Base-by-base conservation (phyloP, 2,113 vertebrate species). In the Calidris pugnax region DNA sequence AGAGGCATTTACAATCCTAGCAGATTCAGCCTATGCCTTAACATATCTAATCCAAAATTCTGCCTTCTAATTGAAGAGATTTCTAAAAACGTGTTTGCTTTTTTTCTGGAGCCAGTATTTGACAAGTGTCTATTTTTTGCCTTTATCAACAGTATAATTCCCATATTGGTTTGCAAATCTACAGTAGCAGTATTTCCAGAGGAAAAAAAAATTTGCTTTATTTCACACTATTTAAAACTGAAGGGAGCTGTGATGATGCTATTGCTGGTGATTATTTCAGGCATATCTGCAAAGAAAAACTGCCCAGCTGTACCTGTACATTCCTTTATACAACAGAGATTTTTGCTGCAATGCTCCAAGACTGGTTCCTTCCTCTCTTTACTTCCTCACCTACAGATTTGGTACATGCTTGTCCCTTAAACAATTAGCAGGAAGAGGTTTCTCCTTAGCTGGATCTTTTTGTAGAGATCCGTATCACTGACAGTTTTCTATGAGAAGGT, bases 261-360 rank as follows among this genome's bases (percentile, higher is more conserved):
- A 45, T 10, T 0, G 0, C 22, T 84, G 16, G 26, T 84, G 21
- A 14, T 75, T 84, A 64, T 92, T 93, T 93, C 43, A 63, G 43
- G 41, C 30, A n/a, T 78, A 68, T 84, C 84, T 89, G 26, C 64
- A 87, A 69, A 84, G 27, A 43, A 4, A 63, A 81, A 71, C 22
- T 35, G 32, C n/a, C 12, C 41, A 62, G 1, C 23, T 62, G 32
- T 9, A 93, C 13, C 4, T 0, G 0, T 26, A 45, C 18, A 33
- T 76, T 45, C 33, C 37, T 62, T 86, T 73, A 59, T 56, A n/a
- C 17, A 71, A 27, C 6, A 74, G 15, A 56, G 24, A 37, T 86
- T 94, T 79, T 67, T 86, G 22, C 10, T 73, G 14, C 33, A 60
- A 14, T 68, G 27, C 35, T 87, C 24, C 1, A 7, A 75, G 21